Base-by-base conservation (phyloP, 2,797 vertebrate species). In the Sebastes matsubarae region DNA sequence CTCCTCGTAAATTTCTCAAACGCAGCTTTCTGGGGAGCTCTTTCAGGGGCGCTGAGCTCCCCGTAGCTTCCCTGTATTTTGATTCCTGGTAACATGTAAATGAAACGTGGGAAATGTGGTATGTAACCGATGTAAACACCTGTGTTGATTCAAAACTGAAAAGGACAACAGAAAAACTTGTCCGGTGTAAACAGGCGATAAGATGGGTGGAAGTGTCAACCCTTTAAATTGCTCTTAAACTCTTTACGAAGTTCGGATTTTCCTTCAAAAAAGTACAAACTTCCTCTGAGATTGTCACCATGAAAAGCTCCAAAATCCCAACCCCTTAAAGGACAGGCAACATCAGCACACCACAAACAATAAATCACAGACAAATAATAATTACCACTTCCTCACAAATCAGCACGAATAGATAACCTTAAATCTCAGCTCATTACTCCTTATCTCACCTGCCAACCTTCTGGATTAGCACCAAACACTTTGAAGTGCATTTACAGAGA, bases 291-390 rank as follows among this genome's bases (percentile, higher is more conserved):
- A 55, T n/a, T 29, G 13, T 50, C 27, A 38, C 50, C 30, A 52
- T 22, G 22, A 36, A 68, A 58, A n/a, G 13, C 58, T 58, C 46
- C 24, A 36, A 63, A 66, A 38, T 16, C 14, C 24, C 3, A 13
- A 18, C 38, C 24, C 24, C 30, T 60, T 55, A 25, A 20, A 46
- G 80, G 70, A 73, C 5, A 8, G n/a, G 77, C 69, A 42, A 79
- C 72, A 64, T 55, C 66, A 60, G 79, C 46, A n/a, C 29, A 55
- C 13, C 27, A 52, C 75, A 58, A 80, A 83, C 80, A 77, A 88
- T 91, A 88, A 91, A 87, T 92, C 87, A 86, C 42, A 82, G 76
- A 72, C 73, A 64, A 83, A 81, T 65, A 83, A 84, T 70, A 85
- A 90, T 88, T 84, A 85, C 68, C 60, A 67, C 63, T 82, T 75